Evolutionary conservation across 2,113 vertebrate species (phyloP), one percentile per base, ranked within the genome.

Genomic region (Maccullochella peelii): DNA sequence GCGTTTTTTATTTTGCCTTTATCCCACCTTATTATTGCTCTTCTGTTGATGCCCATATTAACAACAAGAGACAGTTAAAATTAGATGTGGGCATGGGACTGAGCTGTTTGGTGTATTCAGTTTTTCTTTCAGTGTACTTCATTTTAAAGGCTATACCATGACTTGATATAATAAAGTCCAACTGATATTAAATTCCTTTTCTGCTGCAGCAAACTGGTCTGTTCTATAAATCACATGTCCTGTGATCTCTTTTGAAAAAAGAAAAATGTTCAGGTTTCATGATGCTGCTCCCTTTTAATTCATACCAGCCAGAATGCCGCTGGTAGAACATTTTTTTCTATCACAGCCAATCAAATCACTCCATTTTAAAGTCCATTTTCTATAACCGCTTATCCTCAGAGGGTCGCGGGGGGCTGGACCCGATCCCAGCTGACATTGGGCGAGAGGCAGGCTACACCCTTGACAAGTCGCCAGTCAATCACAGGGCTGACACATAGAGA

Each of bases 31-130:
- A 72, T 68, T 77, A 72, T 79, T 77, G 62, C 44, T 70, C 40
- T 20, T 82, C 69, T 79, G 65, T 25, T 73, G 55, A 25, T n/a
- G 57, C 36, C 57, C 47, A 33, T 80, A 74, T 70, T 63, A 71
- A 38, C 40, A 79, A 50, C 16, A 77, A 66, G 14, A 71, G 65
- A 58, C 40, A 11, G 61, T 30, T 72, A 16, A 73, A 76, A 86
- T 76, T n/a, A 74, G 36, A 79, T 71, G 49, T 70, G n/a, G 57
- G 55, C 15, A 33, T 79, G 78, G 71, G 73, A 82, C 52, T 36
- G 23, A 38, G 33, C 8, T 59, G 9, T 69, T 36, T 40, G 67
- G 9, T 72, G 30, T 62, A 36, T 4, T 40, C 38, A 23, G 9
- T 21, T 52, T 82, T 15, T 83, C 10, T 58, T 63, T 59, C 18